Conservation (phyloP, 35 echinoderm and acorn worm species). For the Ophiothrix spiculata region DNA sequence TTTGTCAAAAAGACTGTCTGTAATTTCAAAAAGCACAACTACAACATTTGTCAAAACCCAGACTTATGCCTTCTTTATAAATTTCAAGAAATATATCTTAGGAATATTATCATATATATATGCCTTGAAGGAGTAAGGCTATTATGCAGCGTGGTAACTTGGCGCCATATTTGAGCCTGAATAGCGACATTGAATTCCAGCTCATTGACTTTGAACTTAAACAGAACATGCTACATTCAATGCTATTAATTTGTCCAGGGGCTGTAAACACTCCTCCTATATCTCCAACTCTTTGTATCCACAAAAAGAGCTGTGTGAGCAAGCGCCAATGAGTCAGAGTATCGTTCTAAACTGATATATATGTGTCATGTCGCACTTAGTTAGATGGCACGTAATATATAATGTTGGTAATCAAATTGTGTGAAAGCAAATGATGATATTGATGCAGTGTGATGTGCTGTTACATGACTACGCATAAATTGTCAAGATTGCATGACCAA, state of each 20-base stretch:
- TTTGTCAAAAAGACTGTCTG: too few species aligned
- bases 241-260: not conserved
- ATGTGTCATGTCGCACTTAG: conserved; percentile 1
- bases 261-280: not conserved
- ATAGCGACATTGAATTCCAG: not conserved
- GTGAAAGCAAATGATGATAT: not conserved
- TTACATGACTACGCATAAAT: not conserved
- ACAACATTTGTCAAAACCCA: too few species aligned
- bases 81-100: too few species aligned
- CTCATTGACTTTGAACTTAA: not conserved
- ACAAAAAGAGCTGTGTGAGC: not conserved
- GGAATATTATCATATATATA: too few species aligned
- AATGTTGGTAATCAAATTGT: not conserved
- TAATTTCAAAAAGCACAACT: too few species aligned
- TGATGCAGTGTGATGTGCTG: not conserved
- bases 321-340: not conserved
- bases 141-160: not conserved
- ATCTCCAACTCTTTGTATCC: not conserved
- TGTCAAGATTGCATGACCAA: too few species aligned
- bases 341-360: not conserved
- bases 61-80: too few species aligned
- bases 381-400: not conserved
- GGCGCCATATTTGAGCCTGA: not conserved
- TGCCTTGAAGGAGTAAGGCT: not conserved
- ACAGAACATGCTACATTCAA: not conserved